Conservation (phyloP, 2,113 vertebrate species). For the Crotalus helleri region DNA sequence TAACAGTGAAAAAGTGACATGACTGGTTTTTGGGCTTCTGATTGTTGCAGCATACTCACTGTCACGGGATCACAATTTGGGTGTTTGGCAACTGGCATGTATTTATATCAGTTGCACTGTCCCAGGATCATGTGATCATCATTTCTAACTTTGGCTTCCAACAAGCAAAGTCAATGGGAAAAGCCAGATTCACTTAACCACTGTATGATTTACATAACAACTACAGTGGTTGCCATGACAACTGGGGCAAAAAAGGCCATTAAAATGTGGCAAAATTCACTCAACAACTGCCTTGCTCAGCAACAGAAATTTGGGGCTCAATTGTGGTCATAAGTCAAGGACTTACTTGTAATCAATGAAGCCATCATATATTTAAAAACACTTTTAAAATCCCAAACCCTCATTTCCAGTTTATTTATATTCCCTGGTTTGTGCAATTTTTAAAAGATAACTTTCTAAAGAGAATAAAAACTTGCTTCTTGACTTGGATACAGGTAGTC, state of each 20-base stretch:
- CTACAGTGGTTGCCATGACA: neutral
- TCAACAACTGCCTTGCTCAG: neutral
- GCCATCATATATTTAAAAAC: neutral
- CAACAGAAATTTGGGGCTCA: neutral
- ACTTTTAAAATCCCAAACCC: neutral
- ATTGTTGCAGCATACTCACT: neutral
- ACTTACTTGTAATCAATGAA: neutral
- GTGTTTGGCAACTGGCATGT: neutral
- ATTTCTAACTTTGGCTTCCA: neutral
- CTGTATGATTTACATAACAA: neutral
- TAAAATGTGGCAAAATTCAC: neutral
- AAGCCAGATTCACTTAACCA: neutral
- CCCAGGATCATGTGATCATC: neutral
- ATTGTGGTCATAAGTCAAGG: neutral
- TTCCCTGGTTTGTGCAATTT: neutral
- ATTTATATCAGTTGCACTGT: neutral
- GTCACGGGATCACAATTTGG: neutral
- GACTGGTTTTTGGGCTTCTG: neutral
- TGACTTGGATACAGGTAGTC: neutral
- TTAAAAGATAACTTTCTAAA: neutral
- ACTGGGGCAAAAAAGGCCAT: neutral
- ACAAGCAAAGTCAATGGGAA: neutral
- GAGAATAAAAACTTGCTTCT: neutral
- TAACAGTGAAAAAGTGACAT: neutral
- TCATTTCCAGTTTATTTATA: neutral